A percentile compares a stretch with the other conserved stretches of the same genome.
Conservation (phyloP, 30 jellyfish, hydroid and myxozoan species). For the Chironex yamaguchii region DNA sequence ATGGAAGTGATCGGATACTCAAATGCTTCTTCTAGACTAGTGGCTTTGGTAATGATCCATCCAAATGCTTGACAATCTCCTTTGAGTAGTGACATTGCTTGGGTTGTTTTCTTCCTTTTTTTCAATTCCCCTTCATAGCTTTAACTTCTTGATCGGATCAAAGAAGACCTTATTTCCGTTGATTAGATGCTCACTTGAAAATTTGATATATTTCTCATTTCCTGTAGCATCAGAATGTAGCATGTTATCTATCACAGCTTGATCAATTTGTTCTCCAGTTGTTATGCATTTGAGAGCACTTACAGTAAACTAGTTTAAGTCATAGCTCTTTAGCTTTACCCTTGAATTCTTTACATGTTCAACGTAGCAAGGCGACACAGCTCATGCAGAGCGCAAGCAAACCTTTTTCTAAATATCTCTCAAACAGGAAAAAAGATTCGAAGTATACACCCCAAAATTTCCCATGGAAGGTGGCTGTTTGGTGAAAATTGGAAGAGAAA, state of each 20-base stretch:
- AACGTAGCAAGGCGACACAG: too few relatives aligned
- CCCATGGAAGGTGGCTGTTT: too few relatives aligned
- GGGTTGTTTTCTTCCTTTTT: slow-evolving; percentile 3
- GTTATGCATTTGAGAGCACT: slow-evolving; percentile 1
- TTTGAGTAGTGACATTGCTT: slow-evolving; percentile 46
- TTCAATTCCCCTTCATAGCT: slow-evolving; percentile 10
- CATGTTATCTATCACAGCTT: slow-evolving; percentile 9
- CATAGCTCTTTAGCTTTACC: too few relatives aligned
- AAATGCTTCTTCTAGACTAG: slow-evolving; percentile 59
- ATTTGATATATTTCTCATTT: not conserved
- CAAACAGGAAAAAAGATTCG: too few relatives aligned
- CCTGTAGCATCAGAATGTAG: not conserved
- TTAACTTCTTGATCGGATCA: not conserved
- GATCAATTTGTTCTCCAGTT: too few relatives aligned
- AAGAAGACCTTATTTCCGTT: slow-evolving; percentile 10
- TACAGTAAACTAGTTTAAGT: too few relatives aligned
- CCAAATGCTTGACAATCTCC: slow-evolving; percentile 77
- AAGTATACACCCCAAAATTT: too few relatives aligned
- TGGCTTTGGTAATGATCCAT: slow-evolving; percentile 54
- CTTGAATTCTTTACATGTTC: too few relatives aligned
- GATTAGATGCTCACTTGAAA: not conserved
- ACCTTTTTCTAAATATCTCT: too few relatives aligned
- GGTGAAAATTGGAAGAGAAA: too few relatives aligned
- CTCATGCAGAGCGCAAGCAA: too few relatives aligned
- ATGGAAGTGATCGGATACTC: slow-evolving; percentile 30